phyloP scores from a whole-genome alignment of 2,113 vertebrate species.

The Notothenia coriiceps region DNA sequence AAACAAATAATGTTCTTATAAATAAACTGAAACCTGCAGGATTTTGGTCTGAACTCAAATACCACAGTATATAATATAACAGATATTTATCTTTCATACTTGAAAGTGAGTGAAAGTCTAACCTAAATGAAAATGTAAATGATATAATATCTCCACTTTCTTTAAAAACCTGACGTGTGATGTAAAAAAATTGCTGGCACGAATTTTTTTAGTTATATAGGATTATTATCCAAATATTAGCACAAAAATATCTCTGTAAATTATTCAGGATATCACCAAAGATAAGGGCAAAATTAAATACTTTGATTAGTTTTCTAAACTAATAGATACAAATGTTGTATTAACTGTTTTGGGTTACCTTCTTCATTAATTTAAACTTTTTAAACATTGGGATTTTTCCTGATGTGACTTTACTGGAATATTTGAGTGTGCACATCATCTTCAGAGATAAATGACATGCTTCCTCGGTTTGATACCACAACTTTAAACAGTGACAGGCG shows the following conservation, averaged over 20 bases:
- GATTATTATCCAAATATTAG: not conserved
- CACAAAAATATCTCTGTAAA: not conserved
- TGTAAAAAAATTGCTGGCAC: not conserved
- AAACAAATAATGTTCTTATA: not conserved
- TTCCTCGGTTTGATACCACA: not conserved
- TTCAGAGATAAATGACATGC: not conserved
- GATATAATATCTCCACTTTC: not conserved
- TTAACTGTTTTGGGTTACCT: not conserved
- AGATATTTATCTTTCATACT: not conserved
- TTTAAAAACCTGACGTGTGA: not conserved
- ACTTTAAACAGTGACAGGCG: constrained; percentile 3
- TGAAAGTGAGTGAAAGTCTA: too few species aligned
- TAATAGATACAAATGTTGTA: not conserved
- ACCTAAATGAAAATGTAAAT: too few species aligned
- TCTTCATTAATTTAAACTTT: not conserved
- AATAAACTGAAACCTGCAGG: not conserved
- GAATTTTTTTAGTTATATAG: not conserved
- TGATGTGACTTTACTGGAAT: not conserved
- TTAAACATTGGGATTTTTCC: not conserved
- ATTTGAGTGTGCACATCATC: not conserved
- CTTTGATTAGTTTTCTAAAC: not conserved
- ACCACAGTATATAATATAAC: not conserved
- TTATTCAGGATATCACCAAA: not conserved
- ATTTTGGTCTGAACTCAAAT: not conserved
- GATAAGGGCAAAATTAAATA: not conserved